Conservation (phyloP, 2,797 vertebrate species). For the Danio aesculapii region DNA sequence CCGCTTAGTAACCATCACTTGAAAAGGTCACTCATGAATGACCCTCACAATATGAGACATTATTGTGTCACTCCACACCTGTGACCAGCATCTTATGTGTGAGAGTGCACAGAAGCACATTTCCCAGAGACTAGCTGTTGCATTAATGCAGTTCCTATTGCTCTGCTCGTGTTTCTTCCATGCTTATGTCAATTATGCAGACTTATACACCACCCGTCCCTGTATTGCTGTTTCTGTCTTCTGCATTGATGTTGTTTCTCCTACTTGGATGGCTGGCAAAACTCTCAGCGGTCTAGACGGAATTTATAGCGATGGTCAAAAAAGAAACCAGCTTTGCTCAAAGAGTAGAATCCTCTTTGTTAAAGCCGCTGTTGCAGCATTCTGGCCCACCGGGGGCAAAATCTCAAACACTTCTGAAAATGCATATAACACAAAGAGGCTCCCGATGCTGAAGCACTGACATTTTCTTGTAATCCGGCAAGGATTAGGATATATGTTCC, state of each 20-base stretch:
- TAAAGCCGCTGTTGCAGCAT: not conserved
- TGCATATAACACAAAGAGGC: constrained; percentile 19
- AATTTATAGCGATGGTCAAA: constrained; percentile 18
- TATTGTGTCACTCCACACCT: constrained; percentile 22
- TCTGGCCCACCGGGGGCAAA: not conserved
- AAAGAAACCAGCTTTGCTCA: constrained; percentile 32
- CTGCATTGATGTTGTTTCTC: constrained; percentile 17
- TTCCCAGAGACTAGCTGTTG: not conserved
- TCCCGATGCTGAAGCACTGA: not conserved
- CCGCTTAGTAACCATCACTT: not conserved
- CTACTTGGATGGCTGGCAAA: not conserved
- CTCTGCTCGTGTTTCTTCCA: not conserved
- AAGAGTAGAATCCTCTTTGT: constrained; percentile 35
- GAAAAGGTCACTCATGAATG: not conserved
- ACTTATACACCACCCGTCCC: not conserved
- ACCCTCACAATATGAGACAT: not conserved
- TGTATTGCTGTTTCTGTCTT: not conserved
- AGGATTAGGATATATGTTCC: constrained; percentile 32
- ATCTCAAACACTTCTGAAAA: not conserved
- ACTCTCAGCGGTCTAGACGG: not conserved
- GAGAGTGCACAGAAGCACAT: not conserved
- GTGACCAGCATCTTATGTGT: constrained; percentile 3
- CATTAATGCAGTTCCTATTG: not conserved
- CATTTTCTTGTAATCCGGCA: constrained; percentile 16
- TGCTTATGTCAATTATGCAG: constrained; percentile 5